Conservation (phyloP, 1,140 invertebrate genomes). For the Hetaerina americana region DNA sequence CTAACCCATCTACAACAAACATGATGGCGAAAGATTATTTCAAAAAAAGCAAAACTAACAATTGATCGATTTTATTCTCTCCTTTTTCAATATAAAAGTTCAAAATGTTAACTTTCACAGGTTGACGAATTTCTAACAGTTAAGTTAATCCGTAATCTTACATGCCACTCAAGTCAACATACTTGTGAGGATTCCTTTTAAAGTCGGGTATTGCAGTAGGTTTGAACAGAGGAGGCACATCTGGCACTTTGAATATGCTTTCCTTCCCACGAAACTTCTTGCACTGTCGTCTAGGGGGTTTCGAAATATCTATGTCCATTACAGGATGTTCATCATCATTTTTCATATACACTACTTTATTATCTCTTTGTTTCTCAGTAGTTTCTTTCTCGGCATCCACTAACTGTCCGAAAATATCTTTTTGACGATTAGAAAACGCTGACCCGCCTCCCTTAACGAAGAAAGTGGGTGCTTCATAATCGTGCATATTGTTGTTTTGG, state of each 20-base stretch:
- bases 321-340: not conserved
- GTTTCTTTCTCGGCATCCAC: not conserved
- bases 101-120: not conserved
- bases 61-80: not conserved
- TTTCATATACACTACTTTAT: not conserved
- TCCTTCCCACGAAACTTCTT: conserved; percentile 43
- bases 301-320: not conserved
- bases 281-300: not conserved
- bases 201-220: conserved; percentile 38
- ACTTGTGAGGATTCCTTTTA: conserved; percentile 55
- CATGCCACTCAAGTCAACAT: not conserved
- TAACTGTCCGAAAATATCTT: not conserved
- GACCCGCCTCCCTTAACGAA: not conserved
- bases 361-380: not conserved
- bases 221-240: conserved; percentile 37
- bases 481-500: no score
- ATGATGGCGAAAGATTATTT: not conserved
- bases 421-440: not conserved
- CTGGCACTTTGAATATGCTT: conserved; percentile 61
- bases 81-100: not conserved
- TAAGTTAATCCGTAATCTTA: no score
- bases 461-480: not conserved
- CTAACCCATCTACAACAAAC: conserved; percentile 41
- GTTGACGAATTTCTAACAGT: not conserved
- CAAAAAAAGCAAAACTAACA: not conserved